A percentile compares a stretch with the other conserved stretches of the same genome.
Conservation (phyloP, 2,113 vertebrate species). For the Tringa solitaria region DNA sequence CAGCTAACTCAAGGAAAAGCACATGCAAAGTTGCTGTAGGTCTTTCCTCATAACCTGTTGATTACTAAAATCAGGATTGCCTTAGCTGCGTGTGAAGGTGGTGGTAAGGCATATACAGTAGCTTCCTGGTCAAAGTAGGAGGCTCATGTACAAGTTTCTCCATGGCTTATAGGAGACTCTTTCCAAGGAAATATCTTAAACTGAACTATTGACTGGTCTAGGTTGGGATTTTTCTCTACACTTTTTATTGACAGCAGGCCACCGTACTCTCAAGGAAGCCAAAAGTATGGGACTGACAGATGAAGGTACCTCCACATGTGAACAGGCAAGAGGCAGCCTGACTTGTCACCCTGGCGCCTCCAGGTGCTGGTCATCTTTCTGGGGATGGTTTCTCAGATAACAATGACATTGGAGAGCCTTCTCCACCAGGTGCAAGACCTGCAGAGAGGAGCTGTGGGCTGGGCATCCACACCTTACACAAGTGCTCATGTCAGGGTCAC, state of each 20-base stretch:
- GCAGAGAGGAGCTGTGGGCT: neutral
- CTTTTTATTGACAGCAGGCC: neutral
- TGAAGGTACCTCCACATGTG: neutral
- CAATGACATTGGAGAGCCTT: accelerated
- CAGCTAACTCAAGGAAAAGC: neutral
- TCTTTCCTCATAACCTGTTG: neutral
- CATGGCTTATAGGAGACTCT: neutral
- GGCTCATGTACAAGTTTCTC: accelerated
- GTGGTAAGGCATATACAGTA: neutral
- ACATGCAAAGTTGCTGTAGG: neutral
- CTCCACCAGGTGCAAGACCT: neutral
- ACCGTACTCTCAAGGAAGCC: neutral
- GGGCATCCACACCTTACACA: neutral
- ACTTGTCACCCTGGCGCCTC: neutral
- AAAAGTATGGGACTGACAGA: neutral
- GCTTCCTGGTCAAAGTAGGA: neutral
- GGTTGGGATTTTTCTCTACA: neutral
- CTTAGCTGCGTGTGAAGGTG: accelerated
- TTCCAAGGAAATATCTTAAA: neutral
- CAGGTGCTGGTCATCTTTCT: neutral
- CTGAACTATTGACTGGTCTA: neutral
- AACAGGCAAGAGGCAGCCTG: neutral
- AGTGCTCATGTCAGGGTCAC: neutral
- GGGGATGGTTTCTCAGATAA: neutral
- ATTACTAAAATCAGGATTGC: neutral